Conservation (phyloP, 2,797 vertebrate species). For the Neomorphus geoffroyi region DNA sequence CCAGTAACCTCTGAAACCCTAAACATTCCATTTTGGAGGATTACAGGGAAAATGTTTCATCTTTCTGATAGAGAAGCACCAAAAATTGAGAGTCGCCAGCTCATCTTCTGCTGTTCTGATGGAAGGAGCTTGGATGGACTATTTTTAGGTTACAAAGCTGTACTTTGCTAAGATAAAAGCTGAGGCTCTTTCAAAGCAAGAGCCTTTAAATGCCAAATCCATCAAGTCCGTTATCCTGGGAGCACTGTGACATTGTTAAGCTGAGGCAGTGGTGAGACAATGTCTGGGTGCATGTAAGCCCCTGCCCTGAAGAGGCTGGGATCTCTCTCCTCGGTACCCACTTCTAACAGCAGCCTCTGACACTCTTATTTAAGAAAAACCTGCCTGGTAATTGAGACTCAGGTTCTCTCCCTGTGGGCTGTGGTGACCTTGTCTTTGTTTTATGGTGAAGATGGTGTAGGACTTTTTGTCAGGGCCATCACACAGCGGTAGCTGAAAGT, state of each 20-base stretch:
- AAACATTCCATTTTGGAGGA: constrained; percentile 68
- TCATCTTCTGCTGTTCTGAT: constrained; percentile 56
- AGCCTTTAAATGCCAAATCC: constrained; percentile 62
- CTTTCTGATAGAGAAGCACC: constrained; percentile 62
- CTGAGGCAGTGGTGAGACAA: background rate
- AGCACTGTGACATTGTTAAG: background rate
- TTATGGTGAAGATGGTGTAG: accelerated
- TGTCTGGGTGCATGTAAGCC: background rate
- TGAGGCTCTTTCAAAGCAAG: constrained; percentile 59
- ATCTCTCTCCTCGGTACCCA: background rate
- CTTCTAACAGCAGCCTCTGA: background rate
- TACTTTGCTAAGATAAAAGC: constrained; percentile 69
- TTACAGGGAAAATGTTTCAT: constrained; percentile 63
- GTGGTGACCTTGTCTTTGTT: background rate
- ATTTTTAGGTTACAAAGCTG: constrained; percentile 71
- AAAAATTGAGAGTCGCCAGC: constrained; percentile 59
- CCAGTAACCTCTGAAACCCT: constrained; percentile 49
- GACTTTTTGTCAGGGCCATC: background rate
- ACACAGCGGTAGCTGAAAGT: background rate
- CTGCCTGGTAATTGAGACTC: background rate
- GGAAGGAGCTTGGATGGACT: constrained; percentile 52
- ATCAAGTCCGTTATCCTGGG: background rate
- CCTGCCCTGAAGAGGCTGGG: background rate
- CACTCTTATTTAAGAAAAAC: background rate
- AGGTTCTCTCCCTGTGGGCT: background rate